These are phyloP conservation scores for Lepisosteus oculatus DNA, from an alignment of 2,113 vertebrate species.

Conservation along the genomic window DNA sequence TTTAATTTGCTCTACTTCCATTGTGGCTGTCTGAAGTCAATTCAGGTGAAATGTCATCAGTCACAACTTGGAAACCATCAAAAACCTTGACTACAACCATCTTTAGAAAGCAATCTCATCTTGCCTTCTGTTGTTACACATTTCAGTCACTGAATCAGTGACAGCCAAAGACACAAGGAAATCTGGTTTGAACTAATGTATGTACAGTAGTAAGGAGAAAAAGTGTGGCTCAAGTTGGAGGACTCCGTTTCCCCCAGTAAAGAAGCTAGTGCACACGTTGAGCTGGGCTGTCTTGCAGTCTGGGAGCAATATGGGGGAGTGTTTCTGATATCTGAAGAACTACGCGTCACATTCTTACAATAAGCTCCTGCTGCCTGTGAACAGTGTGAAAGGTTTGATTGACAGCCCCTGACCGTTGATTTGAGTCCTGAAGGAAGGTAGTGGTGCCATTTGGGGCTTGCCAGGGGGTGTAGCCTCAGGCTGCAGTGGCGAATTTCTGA, in stretches of 20 bases:
- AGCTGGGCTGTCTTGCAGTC: no score
- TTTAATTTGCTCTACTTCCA: no score
- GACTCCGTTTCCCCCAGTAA: background rate
- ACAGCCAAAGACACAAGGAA: background rate
- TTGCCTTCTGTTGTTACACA: background rate
- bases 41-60: no score
- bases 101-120: no score
- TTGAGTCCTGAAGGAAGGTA: slow-evolving; percentile 39
- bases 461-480: slow-evolving; percentile 38
- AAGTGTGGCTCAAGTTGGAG: background rate
- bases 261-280: no score
- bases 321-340: no score
- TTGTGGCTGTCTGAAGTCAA: no score
- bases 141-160: background rate
- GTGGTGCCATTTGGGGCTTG: slow-evolving; percentile 25
- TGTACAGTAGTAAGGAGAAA: background rate
- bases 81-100: no score
- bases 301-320: no score
- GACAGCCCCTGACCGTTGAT: slow-evolving; percentile 41
- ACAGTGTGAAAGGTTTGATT: slow-evolving; percentile 29
- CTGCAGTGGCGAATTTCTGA: slow-evolving; percentile 1
- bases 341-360: no score
- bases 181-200: background rate
- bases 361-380: slow-evolving; percentile 18
- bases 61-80: no score